phyloP scores from a whole-genome alignment of 2,888 invertebrate species.

The Trissoscelio sp. region DNA sequence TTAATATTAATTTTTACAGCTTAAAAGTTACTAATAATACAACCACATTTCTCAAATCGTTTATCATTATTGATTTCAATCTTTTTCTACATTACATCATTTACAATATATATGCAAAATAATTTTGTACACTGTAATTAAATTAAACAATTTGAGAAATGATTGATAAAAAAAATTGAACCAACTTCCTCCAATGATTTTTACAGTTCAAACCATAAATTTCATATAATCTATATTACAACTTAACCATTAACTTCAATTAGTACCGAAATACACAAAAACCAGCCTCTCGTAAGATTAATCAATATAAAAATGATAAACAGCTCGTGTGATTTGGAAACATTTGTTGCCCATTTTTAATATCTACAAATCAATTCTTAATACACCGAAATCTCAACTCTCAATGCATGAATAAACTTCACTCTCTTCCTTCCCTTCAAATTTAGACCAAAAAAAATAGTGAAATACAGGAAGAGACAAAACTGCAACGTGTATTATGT shows the following conservation, averaged over 20 bases:
- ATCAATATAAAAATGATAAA: conserved; percentile 7
- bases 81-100: too few relatives aligned
- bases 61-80: too few relatives aligned
- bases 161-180: background rate
- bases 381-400: conserved; percentile 21
- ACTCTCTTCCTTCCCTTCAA: conserved; percentile 37
- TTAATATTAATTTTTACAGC: background rate
- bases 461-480: conserved; percentile 70
- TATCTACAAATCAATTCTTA: conserved; percentile 52
- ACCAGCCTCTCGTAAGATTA: conserved; percentile 2
- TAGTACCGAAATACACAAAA: conserved; percentile 16
- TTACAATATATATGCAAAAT: too few relatives aligned
- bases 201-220: background rate
- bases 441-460: conserved; percentile 3
- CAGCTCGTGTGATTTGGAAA: background rate
- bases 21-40: conserved; percentile 1
- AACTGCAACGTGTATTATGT: conserved; percentile 60
- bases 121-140: background rate
- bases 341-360: conserved; percentile 15
- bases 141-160: conserved; percentile 24
- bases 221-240: conserved; percentile 22
- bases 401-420: conserved; percentile 18
- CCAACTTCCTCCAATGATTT: background rate
- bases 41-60: conserved; percentile 18
- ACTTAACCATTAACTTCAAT: conserved; percentile 15